A percentile compares a stretch with the other conserved stretches of the same genome.
Conservation (phyloP, 2,797 vertebrate genomes). For the Vireo griseus region DNA sequence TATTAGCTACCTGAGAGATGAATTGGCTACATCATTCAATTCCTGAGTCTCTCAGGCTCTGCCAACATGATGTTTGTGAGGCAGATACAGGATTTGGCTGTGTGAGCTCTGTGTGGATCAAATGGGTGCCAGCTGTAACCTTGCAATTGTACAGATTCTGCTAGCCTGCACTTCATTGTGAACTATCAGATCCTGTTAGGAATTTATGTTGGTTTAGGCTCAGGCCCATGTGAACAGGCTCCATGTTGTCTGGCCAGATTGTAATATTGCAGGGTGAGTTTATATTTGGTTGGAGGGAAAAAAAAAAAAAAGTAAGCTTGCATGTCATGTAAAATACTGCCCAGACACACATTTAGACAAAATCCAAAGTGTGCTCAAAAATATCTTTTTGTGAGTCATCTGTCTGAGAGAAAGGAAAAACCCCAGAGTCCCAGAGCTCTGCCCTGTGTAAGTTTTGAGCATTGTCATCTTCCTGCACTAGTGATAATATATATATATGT, state of each 20-base stretch:
- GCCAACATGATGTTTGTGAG: neutral
- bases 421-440: neutral
- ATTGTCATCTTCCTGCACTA: neutral
- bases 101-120: neutral
- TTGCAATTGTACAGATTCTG: neutral
- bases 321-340: neutral
- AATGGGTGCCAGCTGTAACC: neutral
- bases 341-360: neutral
- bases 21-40: neutral
- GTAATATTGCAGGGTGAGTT: neutral
- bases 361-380: neutral
- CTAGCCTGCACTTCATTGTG: neutral
- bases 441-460: neutral
- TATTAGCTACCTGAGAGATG: neutral
- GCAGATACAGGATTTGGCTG: neutral
- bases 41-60: neutral
- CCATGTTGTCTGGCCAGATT: neutral
- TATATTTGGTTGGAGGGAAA: neutral
- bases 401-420: neutral
- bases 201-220: neutral
- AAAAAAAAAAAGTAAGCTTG: accelerated
- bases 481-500: neutral
- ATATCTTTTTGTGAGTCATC: neutral
- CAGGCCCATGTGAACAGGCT: neutral
- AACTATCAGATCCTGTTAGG: neutral